These are phyloP conservation scores for Dolichomitus sp. DNA, from an alignment of 2,888 invertebrate species.

Conservation along the genomic window DNA sequence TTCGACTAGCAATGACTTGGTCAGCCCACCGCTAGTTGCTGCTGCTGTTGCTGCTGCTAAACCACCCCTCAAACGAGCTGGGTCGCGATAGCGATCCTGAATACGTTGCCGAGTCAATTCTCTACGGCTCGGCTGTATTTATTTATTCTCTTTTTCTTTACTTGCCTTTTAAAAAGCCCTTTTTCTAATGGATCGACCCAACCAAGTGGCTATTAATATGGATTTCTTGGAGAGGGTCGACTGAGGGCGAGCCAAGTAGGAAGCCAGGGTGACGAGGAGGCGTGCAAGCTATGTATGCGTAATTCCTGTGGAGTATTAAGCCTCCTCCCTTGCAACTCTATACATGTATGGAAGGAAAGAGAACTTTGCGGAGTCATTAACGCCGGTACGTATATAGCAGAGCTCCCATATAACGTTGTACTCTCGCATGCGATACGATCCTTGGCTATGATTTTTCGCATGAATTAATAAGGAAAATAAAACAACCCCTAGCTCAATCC, in stretches of 20 bases:
- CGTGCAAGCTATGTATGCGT: constrained; percentile 29
- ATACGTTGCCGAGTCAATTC: constrained; percentile 42
- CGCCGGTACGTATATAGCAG: not conserved
- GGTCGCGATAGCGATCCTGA: constrained; percentile 54
- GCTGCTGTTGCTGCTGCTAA: constrained; percentile 19
- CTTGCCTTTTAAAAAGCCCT: constrained; percentile 43
- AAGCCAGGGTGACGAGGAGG: constrained; percentile 7
- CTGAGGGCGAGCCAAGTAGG: no score
- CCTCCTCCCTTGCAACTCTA: not conserved
- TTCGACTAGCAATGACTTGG: constrained; percentile 9
- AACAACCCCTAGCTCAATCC: not conserved
- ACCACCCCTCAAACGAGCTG: constrained; percentile 44
- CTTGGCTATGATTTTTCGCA: constrained; percentile 25
- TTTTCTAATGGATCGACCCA: constrained; percentile 39
- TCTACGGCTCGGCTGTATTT: constrained; percentile 18
- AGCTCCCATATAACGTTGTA: not conserved
- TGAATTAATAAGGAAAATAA: constrained; percentile 36
- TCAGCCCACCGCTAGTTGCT: not conserved
- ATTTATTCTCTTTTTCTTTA: constrained; percentile 26
- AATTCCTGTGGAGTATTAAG: constrained; percentile 24
- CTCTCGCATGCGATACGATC: constrained; percentile 15
- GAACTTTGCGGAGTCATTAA: constrained; percentile 17
- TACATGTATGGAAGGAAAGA: not conserved
- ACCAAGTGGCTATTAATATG: constrained; percentile 48
- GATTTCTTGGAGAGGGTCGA: constrained; percentile 14